Conservation (phyloP, 2,888 invertebrate genomes). For the Axea sp. region DNA sequence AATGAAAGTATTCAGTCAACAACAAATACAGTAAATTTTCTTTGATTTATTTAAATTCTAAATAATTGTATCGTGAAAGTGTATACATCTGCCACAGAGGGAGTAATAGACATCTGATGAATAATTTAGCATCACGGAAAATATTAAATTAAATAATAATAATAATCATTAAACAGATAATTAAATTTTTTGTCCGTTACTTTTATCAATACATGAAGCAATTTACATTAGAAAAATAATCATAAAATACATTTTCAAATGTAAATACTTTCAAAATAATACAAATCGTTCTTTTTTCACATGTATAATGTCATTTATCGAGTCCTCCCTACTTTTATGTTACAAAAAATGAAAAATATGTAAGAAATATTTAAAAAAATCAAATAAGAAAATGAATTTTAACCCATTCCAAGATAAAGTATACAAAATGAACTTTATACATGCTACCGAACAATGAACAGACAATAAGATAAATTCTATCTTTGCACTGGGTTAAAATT, state of each 20-base stretch:
- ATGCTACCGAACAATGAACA: conserved; percentile 2
- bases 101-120: conserved; percentile 52
- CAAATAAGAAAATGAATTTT: conserved; percentile 5
- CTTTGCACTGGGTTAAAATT: conserved; percentile 29
- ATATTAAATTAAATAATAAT: no score
- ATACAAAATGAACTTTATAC: conserved; percentile 21
- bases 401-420: conserved; percentile 31
- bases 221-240: conserved; percentile 11
- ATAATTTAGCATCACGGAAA: conserved; percentile 44
- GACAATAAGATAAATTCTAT: conserved; percentile 12
- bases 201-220: conserved; percentile 13
- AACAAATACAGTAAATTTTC: conserved; percentile 34
- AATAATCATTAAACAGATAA: conserved; percentile 1
- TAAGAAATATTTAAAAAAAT: conserved; percentile 8
- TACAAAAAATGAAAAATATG: conserved; percentile 21
- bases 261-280: conserved; percentile 6
- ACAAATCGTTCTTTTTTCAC: no score
- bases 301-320: no score
- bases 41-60: conserved; percentile 54
- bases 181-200: background rate
- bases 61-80: conserved; percentile 59
- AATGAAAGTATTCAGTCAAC: background rate
- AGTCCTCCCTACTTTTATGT: conserved; percentile 8
- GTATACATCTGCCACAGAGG: conserved; percentile 56
- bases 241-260: conserved; percentile 19